Evolutionary conservation across 2,113 vertebrate genomes (phyloP).

Genomic region (Rhea pennata): DNA sequence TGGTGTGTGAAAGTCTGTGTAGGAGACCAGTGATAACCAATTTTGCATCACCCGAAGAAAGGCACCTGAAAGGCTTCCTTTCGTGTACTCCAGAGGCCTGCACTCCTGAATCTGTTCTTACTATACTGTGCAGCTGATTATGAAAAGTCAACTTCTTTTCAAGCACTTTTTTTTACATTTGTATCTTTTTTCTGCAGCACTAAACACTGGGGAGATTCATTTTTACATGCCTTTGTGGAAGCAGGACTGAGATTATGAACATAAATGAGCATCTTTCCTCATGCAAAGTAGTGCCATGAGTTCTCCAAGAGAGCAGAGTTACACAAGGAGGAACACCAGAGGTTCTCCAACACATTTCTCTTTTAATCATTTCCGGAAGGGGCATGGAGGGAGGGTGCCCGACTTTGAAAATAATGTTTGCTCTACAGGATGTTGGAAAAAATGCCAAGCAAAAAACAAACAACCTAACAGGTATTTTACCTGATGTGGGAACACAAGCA

Average conservation of each 20-base stretch:
- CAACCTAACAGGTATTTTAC: conserved; percentile 63
- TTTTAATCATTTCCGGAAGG: background rate
- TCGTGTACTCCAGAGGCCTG: background rate
- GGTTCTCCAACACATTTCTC: conserved; percentile 25
- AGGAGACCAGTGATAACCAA: background rate
- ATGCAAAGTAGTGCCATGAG: conserved; percentile 31
- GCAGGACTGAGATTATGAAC: conserved; percentile 68
- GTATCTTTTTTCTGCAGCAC: conserved; percentile 59
- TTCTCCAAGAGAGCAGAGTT: conserved; percentile 41
- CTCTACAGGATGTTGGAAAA: conserved; percentile 61
- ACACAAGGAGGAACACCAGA: background rate
- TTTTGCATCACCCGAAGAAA: conserved; percentile 43
- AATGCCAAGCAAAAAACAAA: conserved; percentile 46
- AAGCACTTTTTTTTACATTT: conserved; percentile 75
- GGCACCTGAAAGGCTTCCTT: conserved; percentile 21
- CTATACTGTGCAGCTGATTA: background rate
- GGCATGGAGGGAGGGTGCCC: background rate
- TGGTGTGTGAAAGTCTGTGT: background rate
- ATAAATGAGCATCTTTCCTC: conserved; percentile 22
- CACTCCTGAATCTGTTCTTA: conserved; percentile 48
- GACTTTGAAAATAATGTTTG: conserved; percentile 20
- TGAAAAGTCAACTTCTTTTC: conserved; percentile 54
- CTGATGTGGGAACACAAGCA: conserved; percentile 18
- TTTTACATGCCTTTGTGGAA: conserved; percentile 79
- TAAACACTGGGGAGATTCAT: conserved; percentile 64